phyloP scores from a whole-genome alignment of 2,113 vertebrate species.

The Lipophrys pholis region DNA sequence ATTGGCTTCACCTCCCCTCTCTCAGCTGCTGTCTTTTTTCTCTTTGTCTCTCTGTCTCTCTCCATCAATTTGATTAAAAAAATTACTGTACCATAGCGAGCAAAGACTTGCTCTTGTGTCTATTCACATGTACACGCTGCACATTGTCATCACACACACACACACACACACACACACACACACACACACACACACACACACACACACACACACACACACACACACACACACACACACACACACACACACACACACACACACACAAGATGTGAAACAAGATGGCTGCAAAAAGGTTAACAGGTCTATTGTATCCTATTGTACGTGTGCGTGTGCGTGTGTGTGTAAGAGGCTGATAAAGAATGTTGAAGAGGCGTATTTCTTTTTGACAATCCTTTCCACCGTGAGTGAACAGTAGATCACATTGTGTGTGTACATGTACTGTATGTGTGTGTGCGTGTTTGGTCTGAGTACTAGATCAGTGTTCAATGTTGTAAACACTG shows the following conservation, averaged over 20 bases:
- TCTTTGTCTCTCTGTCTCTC: constrained; percentile 83
- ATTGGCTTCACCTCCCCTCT: constrained; percentile 90
- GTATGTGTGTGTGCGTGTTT: constrained; percentile 25
- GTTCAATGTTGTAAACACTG: constrained; percentile 75
- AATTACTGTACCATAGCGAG: constrained; percentile 97
- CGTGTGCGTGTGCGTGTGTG: constrained; percentile 23
- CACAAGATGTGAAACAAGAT: constrained; percentile 67
- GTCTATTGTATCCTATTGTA: constrained; percentile 53
- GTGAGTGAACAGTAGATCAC: constrained; percentile 68
- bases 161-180: constrained; percentile 7
- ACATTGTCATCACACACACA: constrained; percentile 6
- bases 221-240: constrained; percentile 4
- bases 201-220: constrained; percentile 7
- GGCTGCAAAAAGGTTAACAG: constrained; percentile 63
- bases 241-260: constrained; percentile 6
- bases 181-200: constrained; percentile 6
- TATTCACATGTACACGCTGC: constrained; percentile 76
- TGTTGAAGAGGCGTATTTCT: constrained; percentile 71
- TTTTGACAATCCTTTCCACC: constrained; percentile 71
- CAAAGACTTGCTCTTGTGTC: constrained; percentile 88
- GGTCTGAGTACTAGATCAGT: constrained; percentile 72
- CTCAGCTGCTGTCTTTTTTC: constrained; percentile 90
- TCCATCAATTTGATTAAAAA: constrained; percentile 99
- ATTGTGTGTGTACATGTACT: constrained; percentile 47
- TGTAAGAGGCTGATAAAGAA: constrained; percentile 65